Evolutionary conservation across 2,888 invertebrate genomes (phyloP), one percentile per base, ranked within the genome.

Genomic region (Endotricha flammealis): DNA sequence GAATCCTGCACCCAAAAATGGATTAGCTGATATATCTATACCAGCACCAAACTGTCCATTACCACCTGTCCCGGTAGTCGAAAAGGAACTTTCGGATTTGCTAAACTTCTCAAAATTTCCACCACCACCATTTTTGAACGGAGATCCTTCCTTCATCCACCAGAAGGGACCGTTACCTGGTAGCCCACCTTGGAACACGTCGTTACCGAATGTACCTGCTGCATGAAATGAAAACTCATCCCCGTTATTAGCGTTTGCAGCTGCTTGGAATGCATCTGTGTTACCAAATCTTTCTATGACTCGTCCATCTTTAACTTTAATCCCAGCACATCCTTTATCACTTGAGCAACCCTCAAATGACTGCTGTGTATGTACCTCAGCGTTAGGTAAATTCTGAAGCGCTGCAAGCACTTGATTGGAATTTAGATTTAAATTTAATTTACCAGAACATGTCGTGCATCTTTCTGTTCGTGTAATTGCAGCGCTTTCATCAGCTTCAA

Each of bases 101-200:
- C 72, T 79, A 57, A 68, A 76, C 36, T 82, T 85, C 37, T 76
- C 71, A 4, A 66, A 76, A 33, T 56, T 67, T 0, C 63, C 70
- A 12, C 68, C 66, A 12, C 68, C 66, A 2, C 53, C 68, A 32
- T 72, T 77, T 50, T 88, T 89, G 61, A 91, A 87, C 0, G 90
- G 90, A 0, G 89, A 89, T 46, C 90, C 73, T 13, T 88, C 71
- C 41, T 80, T 80, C 80, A 89, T 88, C 91, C 90, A 91, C 90
- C 90, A 91, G 64, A 85, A 90, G 0, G 86, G 86, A 9, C 67
- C 72, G n/a, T 69, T 68, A 2, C 61, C 64, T 0, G 71, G 61
- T 0, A 69, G 47, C 1, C 58, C 69, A 2, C 69, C 73, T 42
- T 79, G 74, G 0, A 80, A 65, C 0, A 72, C 61, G 3, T 61